Evolutionary conservation across 2,888 invertebrate genomes (phyloP).

Genomic region (Galeruca laticollis): DNA sequence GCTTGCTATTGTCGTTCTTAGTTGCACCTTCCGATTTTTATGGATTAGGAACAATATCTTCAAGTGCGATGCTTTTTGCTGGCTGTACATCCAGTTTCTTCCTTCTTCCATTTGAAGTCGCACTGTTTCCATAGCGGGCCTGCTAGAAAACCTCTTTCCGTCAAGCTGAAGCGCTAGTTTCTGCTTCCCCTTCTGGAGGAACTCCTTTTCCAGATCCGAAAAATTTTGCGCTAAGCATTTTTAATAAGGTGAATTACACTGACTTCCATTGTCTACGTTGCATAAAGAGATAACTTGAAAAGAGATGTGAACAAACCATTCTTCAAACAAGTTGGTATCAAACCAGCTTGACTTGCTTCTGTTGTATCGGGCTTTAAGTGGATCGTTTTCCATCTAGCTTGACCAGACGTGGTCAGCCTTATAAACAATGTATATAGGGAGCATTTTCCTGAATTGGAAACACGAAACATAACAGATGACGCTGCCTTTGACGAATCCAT

Average conservation of each 20-base stretch:
- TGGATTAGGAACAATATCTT: neutral
- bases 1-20: constrained; percentile 16
- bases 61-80: too few relatives aligned
- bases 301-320: constrained; percentile 9
- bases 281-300: neutral
- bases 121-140: too few relatives aligned
- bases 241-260: neutral
- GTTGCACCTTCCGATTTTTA: constrained; percentile 11
- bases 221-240: constrained; percentile 14
- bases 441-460: too few relatives aligned
- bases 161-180: too few relatives aligned
- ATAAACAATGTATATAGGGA: too few relatives aligned
- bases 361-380: constrained; percentile 15
- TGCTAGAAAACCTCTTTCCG: too few relatives aligned
- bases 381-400: constrained; percentile 11
- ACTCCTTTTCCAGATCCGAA: neutral
- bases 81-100: too few relatives aligned
- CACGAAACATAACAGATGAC: constrained; percentile 39
- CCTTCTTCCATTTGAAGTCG: too few relatives aligned
- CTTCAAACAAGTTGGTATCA: constrained; percentile 1
- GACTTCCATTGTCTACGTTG: too few relatives aligned
- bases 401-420: constrained; percentile 32
- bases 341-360: constrained; percentile 5
- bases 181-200: too few relatives aligned
- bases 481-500: constrained; percentile 36